Evolutionary conservation across 1,140 invertebrate species (phyloP), one percentile per base, ranked within the genome.

Genomic region (Sinella curviseta): DNA sequence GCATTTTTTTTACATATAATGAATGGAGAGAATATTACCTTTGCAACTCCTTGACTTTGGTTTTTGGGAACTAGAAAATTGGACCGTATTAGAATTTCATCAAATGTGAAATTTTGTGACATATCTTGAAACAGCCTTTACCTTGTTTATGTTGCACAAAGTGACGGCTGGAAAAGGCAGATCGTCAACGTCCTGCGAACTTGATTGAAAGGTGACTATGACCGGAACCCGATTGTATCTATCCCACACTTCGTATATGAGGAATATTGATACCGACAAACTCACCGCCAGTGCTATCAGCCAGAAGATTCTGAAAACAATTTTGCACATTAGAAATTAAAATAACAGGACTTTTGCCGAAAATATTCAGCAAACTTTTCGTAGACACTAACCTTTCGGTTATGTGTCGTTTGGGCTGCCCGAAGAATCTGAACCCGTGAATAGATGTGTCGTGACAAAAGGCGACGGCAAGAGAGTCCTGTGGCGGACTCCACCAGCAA

Each of bases 221-320:
- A 91, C 89, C 1, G 90, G 90, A 8, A 87, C 88, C 20, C 86
- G 85, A 4, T 89, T 85, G 89, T 90, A 91, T 77, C 90, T 90
- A 0, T 84, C 83, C 85, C 88, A 90, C 1, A 89, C 88, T 77
- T 87, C 87, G 24, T 84, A 83, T 16, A 91, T 90, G 4, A 90
- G 82, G 33, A 83, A 85, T 0, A 86, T 83, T 81, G 89, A 90
- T 3, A 87, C 84, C 36, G 85, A 87, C 8, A 90, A 85, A 20
- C 88, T 89, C 0, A 88, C 79, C 1, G 87, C 65, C 35, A 91
- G 88, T 12, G 88, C 84, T 0, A 86, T 73, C 0, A 88, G 36
- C 90, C 90, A 91, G 80, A 88, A 90, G 17, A 90, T 77, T 48
- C 89, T 89, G 77, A n/a, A 75, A 31, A 48, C 8, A 48, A 48